Evolutionary conservation across 2,888 invertebrate species (phyloP).

Genomic region (Ophion costatus): DNA sequence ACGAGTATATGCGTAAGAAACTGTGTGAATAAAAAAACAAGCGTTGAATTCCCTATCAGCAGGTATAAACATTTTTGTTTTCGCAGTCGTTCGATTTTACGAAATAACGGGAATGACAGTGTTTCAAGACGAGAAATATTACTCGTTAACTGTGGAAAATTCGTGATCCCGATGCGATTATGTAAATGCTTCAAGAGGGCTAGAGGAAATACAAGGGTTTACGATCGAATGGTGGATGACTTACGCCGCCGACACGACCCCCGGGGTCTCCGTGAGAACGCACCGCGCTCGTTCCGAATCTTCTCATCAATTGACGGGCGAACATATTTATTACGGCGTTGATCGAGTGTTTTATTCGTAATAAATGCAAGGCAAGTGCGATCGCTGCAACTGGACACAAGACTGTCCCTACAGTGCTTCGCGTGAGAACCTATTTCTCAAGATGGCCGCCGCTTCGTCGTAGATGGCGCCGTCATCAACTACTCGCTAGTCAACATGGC

Average conservation of each 20-base stretch:
- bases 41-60: background rate
- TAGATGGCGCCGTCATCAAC: slow-evolving; percentile 13
- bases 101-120: too few species aligned
- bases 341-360: background rate
- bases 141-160: background rate
- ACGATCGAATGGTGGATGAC: slow-evolving; percentile 58
- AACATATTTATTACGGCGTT: slow-evolving; percentile 62
- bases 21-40: too few species aligned
- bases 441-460: slow-evolving; percentile 22
- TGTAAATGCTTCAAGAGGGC: slow-evolving; percentile 52
- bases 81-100: background rate
- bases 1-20: background rate
- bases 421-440: background rate
- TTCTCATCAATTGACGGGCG: slow-evolving; percentile 69
- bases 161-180: slow-evolving; percentile 50
- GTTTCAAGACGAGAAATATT: background rate
- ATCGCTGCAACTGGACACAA: slow-evolving; percentile 17
- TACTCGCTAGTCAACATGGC: slow-evolving; percentile 23
- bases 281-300: slow-evolving; percentile 72
- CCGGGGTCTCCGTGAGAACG: slow-evolving; percentile 71
- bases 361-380: background rate
- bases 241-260: slow-evolving; percentile 73
- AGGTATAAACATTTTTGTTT: background rate
- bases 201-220: slow-evolving; percentile 2
- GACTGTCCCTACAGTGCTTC: background rate